phyloP scores from a whole-genome alignment of 2,797 vertebrate genomes.

The Ceryle rudis region DNA sequence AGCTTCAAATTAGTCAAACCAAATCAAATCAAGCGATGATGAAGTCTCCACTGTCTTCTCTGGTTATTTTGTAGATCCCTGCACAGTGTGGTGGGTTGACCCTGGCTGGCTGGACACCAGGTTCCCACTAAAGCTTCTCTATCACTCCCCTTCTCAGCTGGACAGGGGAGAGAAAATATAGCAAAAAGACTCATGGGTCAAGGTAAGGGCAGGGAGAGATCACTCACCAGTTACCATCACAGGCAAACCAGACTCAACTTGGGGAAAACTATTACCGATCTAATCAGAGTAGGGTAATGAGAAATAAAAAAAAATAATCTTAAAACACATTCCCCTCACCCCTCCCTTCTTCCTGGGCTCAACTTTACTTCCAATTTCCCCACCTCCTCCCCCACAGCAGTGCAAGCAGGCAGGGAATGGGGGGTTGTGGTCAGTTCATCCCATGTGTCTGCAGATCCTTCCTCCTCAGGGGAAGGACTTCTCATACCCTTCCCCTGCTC shows the following conservation, averaged over 20 bases:
- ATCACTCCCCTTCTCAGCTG: background rate
- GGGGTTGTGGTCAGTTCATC: rapidly evolving
- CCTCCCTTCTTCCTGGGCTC: background rate
- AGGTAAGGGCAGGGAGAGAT: background rate
- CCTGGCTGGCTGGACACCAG: background rate
- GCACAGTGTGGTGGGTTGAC: background rate
- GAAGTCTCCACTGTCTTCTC: background rate
- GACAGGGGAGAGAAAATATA: background rate
- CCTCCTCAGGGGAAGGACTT: background rate
- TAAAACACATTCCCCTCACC: background rate
- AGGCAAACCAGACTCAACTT: background rate
- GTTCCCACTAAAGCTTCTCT: background rate
- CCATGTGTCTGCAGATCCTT: background rate
- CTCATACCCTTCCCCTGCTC: background rate
- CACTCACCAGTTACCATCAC: background rate
- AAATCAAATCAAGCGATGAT: background rate
- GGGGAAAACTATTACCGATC: background rate
- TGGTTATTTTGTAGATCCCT: background rate
- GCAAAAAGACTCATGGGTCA: background rate
- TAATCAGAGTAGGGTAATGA: background rate
- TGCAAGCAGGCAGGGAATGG: rapidly evolving
- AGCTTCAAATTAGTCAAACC: background rate
- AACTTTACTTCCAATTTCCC: background rate
- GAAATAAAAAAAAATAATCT: background rate
- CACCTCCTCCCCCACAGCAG: background rate